phyloP scores from a whole-genome alignment of 2,797 vertebrate species.

The Manis crassicaudata region DNA sequence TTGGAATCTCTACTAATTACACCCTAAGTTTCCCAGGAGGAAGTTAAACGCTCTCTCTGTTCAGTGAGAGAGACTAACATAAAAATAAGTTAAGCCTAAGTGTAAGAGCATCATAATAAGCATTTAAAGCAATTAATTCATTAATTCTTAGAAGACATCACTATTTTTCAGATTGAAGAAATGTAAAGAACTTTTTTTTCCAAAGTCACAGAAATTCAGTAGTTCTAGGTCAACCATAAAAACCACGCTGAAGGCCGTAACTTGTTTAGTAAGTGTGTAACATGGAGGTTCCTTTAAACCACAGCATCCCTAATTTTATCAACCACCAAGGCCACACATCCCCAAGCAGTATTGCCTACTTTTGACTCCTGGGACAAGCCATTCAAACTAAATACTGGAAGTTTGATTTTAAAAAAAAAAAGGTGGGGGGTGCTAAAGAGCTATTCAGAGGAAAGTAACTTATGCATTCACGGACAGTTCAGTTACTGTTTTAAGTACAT shows the following conservation, averaged over 20 bases:
- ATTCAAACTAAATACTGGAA: not conserved
- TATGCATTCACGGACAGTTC: not conserved
- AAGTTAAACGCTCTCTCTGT: constrained; percentile 32
- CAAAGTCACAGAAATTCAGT: not conserved
- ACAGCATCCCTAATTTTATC: not conserved
- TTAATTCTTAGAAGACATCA: not conserved
- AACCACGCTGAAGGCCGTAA: not conserved
- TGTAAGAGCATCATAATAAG: not conserved
- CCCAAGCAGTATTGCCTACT: not conserved
- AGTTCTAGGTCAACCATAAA: not conserved
- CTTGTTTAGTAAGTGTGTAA: not conserved
- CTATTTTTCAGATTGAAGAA: not conserved
- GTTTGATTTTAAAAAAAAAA: not conserved
- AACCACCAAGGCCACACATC: not conserved
- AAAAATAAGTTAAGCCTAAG: constrained; percentile 39
- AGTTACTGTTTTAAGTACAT: not conserved
- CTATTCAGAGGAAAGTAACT: not conserved
- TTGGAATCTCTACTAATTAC: constrained; percentile 42
- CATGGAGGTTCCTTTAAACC: not conserved
- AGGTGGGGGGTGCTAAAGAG: not conserved
- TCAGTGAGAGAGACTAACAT: not conserved
- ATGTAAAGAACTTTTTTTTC: not conserved
- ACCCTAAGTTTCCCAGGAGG: constrained; percentile 26
- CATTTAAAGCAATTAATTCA: constrained; percentile 17
- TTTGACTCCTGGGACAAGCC: not conserved